Conservation (phyloP, 2,797 vertebrate genomes). For the Peromyscus nudipes region DNA sequence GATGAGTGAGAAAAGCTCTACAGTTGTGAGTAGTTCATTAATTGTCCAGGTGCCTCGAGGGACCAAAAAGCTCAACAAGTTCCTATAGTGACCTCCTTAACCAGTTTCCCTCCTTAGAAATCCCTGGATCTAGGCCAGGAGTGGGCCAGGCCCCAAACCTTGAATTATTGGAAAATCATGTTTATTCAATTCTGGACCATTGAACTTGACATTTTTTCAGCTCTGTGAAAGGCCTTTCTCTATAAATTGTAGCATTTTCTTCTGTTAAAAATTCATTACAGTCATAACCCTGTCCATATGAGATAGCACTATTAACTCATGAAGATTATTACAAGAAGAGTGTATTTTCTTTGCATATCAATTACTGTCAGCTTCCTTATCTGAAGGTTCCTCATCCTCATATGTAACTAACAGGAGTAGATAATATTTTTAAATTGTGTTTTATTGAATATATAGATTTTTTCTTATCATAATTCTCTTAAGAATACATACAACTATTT, state of each 20-base stretch:
- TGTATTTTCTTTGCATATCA: background rate
- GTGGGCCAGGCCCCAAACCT: background rate
- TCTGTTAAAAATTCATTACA: slow-evolving; percentile 20
- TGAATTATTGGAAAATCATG: background rate
- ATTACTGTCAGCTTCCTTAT: background rate
- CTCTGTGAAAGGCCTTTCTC: background rate
- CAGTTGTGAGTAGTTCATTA: background rate
- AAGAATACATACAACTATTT: background rate
- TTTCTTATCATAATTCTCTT: background rate
- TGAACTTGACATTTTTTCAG: slow-evolving; percentile 14
- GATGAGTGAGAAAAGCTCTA: background rate
- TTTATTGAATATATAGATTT: background rate
- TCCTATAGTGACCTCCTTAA: background rate
- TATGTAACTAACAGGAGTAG: background rate
- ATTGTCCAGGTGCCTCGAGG: background rate
- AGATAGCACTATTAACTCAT: background rate
- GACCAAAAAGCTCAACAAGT: background rate
- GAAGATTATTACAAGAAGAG: background rate
- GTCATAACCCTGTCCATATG: background rate
- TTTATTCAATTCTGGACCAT: slow-evolving; percentile 32
- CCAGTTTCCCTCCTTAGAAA: background rate
- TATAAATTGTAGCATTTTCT: slow-evolving; percentile 4
- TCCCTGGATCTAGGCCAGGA: background rate
- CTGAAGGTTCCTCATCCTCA: background rate
- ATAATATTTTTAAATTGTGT: background rate